phyloP scores from a whole-genome alignment of 2,888 invertebrate species.

The Nymphalis c-album region DNA sequence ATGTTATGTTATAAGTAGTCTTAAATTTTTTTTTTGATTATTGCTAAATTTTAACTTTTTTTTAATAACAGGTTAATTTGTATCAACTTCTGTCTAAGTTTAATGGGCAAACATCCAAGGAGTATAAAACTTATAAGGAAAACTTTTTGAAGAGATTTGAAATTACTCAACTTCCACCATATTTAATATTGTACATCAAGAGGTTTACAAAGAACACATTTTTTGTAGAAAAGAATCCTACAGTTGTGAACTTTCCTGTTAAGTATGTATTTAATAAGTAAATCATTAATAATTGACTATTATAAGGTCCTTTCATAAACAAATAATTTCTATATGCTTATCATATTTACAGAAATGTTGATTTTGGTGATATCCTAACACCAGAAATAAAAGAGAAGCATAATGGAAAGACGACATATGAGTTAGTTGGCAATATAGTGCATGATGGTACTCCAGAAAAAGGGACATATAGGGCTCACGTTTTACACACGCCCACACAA shows the following conservation, averaged over 20 bases:
- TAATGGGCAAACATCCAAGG: conserved; percentile 96
- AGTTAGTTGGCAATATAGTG: conserved; percentile 98
- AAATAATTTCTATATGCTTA: not conserved
- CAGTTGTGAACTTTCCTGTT: conserved; percentile 99
- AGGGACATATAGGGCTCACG: conserved; percentile 97
- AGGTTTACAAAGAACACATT: conserved; percentile 99
- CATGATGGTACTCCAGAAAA: conserved; percentile 98
- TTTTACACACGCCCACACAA: conserved; percentile 92
- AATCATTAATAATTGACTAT: not conserved
- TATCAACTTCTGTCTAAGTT: conserved; percentile 97
- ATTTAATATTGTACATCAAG: conserved; percentile 97
- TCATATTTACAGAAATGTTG: conserved; percentile 88
- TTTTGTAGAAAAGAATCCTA: conserved; percentile 99
- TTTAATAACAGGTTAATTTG: conserved; percentile 88
- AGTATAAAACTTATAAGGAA: conserved; percentile 99
- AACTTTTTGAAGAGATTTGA: conserved; percentile 98
- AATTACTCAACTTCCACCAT: conserved; percentile 95
- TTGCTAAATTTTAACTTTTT: not conserved
- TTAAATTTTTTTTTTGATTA: not conserved
- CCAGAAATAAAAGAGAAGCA: conserved; percentile 90
- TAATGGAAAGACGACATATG: conserved; percentile 92
- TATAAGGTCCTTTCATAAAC: no score
- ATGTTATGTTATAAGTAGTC: conserved; percentile 7
- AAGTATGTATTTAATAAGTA: conserved; percentile 85
- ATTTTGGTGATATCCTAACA: conserved; percentile 96